Conservation (phyloP, 2,797 vertebrate species). For the Clarias fuscus region DNA sequence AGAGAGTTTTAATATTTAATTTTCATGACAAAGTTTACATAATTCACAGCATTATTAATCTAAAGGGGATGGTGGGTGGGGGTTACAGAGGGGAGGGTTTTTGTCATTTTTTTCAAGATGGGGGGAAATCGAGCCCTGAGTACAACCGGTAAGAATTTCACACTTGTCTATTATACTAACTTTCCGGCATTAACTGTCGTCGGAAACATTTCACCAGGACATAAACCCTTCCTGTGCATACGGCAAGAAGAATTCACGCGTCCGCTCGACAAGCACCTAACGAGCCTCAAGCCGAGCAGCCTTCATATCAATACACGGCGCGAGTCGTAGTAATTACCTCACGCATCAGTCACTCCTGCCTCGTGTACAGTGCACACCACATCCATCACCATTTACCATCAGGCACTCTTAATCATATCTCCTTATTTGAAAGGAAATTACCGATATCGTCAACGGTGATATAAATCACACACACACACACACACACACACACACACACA, state of each 20-base stretch:
- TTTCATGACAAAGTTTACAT: too few species aligned
- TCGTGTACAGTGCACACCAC: constrained; percentile 41
- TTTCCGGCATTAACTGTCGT: too few species aligned
- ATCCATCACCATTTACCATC: constrained; percentile 54
- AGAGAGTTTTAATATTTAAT: too few species aligned
- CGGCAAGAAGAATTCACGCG: background rate
- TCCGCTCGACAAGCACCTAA: background rate
- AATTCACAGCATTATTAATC: too few species aligned
- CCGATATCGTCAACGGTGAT: background rate
- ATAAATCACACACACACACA: constrained; percentile 9
- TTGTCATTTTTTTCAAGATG: too few species aligned
- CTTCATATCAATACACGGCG: constrained; percentile 32
- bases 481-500: background rate
- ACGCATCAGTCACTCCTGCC: constrained; percentile 48
- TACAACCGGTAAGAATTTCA: too few species aligned
- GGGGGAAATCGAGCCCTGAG: too few species aligned
- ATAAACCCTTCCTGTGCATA: background rate
- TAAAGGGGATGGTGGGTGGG: too few species aligned
- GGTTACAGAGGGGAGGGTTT: too few species aligned
- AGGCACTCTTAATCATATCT: constrained; percentile 2
- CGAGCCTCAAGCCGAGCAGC: constrained; percentile 4
- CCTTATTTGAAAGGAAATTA: constrained; percentile 3
- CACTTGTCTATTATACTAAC: too few species aligned
- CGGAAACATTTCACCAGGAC: background rate
- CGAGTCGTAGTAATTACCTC: constrained; percentile 50